These are phyloP conservation scores for Thelaira solivaga DNA, from an alignment of 2,888 invertebrate species.

Conservation along the genomic window DNA sequence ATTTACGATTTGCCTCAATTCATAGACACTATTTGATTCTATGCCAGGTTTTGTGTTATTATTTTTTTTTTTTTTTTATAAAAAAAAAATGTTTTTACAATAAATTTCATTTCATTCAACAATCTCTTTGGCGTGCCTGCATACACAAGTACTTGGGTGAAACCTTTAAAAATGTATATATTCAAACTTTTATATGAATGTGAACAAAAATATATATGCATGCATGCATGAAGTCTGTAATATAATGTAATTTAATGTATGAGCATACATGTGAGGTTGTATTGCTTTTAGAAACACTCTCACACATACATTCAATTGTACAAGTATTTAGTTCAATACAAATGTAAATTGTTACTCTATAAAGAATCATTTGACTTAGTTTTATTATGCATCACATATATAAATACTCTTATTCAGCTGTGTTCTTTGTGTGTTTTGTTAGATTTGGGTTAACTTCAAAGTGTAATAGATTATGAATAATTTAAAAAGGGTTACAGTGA, in stretches of 20 bases:
- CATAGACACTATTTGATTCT: constrained; percentile 41
- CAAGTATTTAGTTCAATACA: constrained; percentile 5
- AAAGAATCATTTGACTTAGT: constrained; percentile 37
- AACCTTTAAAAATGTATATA: constrained; percentile 5
- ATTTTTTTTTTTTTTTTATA: constrained; percentile 16
- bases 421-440: neutral
- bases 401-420: neutral
- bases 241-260: constrained; percentile 10
- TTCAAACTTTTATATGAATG: neutral
- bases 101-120: constrained; percentile 42
- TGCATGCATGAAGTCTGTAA: neutral
- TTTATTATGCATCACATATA: too few relatives aligned
- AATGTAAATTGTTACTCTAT: constrained; percentile 14
- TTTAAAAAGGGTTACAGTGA: constrained; percentile 46
- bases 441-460: constrained; percentile 52
- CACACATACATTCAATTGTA: neutral
- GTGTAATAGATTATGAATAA: constrained; percentile 58
- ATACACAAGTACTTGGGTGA: constrained; percentile 16
- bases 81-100: constrained; percentile 39
- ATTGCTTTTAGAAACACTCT: constrained; percentile 2
- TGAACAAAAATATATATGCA: neutral
- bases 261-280: too few relatives aligned
- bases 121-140: constrained; percentile 6
- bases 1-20: constrained; percentile 28
- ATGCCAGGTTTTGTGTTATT: constrained; percentile 6